Conservation (phyloP, 2,113 vertebrate species). For the Pollachius pollachius region DNA sequence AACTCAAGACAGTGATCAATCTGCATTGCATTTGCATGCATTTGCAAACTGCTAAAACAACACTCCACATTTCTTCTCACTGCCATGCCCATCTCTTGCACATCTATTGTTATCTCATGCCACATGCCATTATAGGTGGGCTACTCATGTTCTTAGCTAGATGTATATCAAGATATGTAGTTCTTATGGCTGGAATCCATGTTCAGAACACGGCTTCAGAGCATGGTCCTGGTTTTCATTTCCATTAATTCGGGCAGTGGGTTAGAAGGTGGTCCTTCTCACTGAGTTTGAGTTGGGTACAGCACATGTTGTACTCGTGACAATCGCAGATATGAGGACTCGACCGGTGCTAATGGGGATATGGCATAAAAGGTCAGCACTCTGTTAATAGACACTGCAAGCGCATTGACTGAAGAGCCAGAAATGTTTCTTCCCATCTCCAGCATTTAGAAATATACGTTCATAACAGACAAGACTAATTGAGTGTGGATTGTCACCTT, state of each 20-base stretch:
- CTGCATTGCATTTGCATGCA: constrained; percentile 73
- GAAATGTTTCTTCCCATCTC: constrained; percentile 58
- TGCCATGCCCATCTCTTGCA: constrained; percentile 37
- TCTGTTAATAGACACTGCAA: constrained; percentile 70
- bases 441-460: constrained; percentile 48
- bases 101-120: constrained; percentile 12
- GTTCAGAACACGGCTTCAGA: no score
- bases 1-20: constrained; percentile 69
- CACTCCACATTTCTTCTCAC: constrained; percentile 75
- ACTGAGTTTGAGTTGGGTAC: no score
- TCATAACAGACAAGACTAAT: constrained; percentile 40
- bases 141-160: no score
- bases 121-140: no score
- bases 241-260: no score
- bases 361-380: constrained; percentile 72
- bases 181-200: no score
- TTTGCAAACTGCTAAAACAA: constrained; percentile 74
- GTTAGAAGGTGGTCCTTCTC: no score
- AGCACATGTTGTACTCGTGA: no score
- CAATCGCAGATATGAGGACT: background rate
- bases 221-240: no score
- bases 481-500: constrained; percentile 34
- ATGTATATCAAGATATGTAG: no score
- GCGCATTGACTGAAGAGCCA: constrained; percentile 65
- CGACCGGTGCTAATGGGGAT: constrained; percentile 43